These are phyloP conservation scores for Microtus pennsylvanicus DNA, from an alignment of 2,113 vertebrate genomes.

Conservation along the genomic window DNA sequence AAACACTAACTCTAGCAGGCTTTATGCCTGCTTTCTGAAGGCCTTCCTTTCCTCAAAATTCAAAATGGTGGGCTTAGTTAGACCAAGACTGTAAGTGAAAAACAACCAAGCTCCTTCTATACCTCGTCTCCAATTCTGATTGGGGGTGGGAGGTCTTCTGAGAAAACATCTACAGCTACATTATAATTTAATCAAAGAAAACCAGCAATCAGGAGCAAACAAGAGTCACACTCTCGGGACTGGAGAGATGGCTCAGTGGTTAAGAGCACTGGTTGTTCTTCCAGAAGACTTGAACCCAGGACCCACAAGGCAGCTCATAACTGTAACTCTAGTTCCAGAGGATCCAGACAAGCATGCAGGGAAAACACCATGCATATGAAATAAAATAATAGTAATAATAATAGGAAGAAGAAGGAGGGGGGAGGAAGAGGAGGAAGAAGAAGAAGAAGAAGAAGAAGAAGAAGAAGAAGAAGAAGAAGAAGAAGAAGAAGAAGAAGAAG, in stretches of 20 bases:
- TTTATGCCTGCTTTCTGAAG: neutral
- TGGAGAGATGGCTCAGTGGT: neutral
- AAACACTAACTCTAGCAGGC: conserved; percentile 17
- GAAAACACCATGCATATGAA: neutral
- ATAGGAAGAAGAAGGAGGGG: too few relatives aligned
- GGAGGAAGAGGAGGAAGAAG: too few relatives aligned
- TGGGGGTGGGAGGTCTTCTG: too few relatives aligned
- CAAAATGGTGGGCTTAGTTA: neutral
- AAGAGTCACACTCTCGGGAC: neutral
- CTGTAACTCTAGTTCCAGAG: neutral
- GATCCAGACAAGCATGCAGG: neutral
- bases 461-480: too few relatives aligned
- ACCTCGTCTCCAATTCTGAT: neutral
- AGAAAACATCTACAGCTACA: conserved; percentile 11
- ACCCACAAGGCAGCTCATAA: neutral
- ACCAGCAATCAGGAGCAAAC: neutral
- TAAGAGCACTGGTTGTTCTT: neutral
- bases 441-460: too few relatives aligned
- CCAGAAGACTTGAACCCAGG: neutral
- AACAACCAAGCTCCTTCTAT: neutral
- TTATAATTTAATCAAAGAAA: conserved; percentile 11
- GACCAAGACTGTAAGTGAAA: conserved; percentile 12
- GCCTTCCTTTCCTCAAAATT: conserved; percentile 43
- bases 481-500: too few relatives aligned
- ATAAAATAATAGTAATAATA: neutral